These are phyloP conservation scores for Myrmecophaga tridactyla DNA, from an alignment of 2,113 vertebrate species.

Conservation along the genomic window DNA sequence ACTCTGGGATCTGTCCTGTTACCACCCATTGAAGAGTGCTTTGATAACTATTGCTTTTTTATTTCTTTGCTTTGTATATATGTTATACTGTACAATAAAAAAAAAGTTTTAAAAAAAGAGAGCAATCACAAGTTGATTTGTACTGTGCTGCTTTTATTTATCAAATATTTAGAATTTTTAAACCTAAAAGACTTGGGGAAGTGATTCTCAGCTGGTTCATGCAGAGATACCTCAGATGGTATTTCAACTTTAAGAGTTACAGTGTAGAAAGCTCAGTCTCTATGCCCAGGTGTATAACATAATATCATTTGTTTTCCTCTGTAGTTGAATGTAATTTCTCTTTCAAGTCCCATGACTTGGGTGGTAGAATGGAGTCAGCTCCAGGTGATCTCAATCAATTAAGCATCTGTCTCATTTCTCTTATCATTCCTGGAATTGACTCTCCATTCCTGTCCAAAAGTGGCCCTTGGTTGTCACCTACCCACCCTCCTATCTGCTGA, in stretches of 20 bases:
- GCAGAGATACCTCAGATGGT: neutral
- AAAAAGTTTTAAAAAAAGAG: too few species aligned
- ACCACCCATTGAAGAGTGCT: too few species aligned
- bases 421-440: neutral
- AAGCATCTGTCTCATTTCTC: neutral
- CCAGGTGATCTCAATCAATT: neutral
- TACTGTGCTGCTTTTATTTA: neutral
- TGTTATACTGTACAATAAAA: too few species aligned
- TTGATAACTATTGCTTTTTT: too few species aligned
- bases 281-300: neutral
- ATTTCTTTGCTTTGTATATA: too few species aligned
- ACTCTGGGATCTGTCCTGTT: too few species aligned
- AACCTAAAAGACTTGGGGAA: neutral
- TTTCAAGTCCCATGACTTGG: neutral
- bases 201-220: neutral
- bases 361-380: neutral
- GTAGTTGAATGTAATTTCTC: neutral
- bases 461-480: neutral
- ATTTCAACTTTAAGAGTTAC: neutral
- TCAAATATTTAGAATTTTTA: neutral
- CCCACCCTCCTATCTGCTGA: neutral
- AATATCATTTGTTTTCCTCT: neutral
- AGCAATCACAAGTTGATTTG: too few species aligned
- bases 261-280: neutral
- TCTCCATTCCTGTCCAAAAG: neutral